Conservation (phyloP, 92 coral and sea anemone genomes). For the Meandrina meandrites region DNA sequence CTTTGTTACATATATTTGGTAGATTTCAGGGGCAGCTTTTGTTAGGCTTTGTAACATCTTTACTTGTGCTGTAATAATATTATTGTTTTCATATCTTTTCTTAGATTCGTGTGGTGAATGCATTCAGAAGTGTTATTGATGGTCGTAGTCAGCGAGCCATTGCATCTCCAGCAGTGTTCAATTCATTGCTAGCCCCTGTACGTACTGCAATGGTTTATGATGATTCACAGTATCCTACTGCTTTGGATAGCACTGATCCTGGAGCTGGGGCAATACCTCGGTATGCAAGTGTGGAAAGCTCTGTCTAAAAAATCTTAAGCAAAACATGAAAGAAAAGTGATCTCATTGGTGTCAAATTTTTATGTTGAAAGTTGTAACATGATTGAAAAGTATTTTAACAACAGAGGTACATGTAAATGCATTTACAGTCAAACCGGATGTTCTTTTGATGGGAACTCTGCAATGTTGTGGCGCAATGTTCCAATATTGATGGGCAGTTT, state of each 20-base stretch:
- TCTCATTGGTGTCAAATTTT: background rate
- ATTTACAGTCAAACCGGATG: no score
- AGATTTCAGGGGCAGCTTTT: background rate
- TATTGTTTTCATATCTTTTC: background rate
- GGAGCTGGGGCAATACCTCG: conserved; percentile 71
- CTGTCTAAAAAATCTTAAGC: conserved; percentile 51
- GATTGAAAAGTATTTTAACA: conserved; percentile 1
- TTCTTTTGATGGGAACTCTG: no score
- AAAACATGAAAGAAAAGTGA: background rate
- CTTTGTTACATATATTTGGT: background rate
- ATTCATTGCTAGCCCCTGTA: conserved; percentile 98
- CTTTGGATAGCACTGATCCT: conserved; percentile 70
- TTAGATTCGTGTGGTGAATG: conserved; percentile 98
- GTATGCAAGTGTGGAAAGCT: conserved; percentile 88
- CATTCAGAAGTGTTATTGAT: conserved; percentile 97
- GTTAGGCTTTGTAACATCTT: background rate
- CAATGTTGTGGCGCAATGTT: no score
- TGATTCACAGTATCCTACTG: conserved; percentile 64
- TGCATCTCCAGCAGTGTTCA: conserved; percentile 98
- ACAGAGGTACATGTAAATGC: no score
- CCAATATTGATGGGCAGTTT: no score
- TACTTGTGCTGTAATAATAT: background rate
- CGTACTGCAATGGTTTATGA: conserved; percentile 97
- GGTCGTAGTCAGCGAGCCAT: conserved; percentile 96
- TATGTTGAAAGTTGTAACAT: background rate